Conservation (phyloP, 1,140 invertebrate genomes). For the Dufourea novaeangliae region DNA sequence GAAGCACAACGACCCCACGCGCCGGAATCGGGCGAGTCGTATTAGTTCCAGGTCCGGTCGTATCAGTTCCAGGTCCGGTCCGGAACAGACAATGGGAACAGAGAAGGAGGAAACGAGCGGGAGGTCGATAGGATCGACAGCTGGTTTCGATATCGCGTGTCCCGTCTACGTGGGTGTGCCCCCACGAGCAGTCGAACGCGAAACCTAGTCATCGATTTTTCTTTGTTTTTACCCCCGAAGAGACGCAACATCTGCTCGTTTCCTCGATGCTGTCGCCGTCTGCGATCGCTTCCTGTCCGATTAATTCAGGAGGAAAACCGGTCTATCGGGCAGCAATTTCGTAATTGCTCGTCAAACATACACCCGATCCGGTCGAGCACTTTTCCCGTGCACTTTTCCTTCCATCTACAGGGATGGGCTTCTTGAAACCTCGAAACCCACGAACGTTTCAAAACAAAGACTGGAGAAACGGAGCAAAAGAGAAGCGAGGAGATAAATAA, state of each 20-base stretch:
- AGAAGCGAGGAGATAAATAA: too few relatives aligned
- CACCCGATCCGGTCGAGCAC: slow-evolving; percentile 4
- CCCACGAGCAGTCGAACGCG: background rate
- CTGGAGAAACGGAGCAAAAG: too few relatives aligned
- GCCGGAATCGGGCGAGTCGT: too few relatives aligned
- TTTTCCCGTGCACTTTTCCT: slow-evolving; percentile 44
- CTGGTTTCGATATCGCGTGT: slow-evolving; percentile 70
- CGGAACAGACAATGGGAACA: background rate
- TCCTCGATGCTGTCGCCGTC: slow-evolving; percentile 51
- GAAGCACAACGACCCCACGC: slow-evolving; percentile 15
- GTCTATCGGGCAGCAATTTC: slow-evolving; percentile 64
- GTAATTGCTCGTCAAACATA: slow-evolving; percentile 70
- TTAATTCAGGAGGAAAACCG: slow-evolving; percentile 73
- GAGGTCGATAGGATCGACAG: slow-evolving; percentile 63
- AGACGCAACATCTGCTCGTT: slow-evolving; percentile 72
- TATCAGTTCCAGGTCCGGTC: too few relatives aligned
- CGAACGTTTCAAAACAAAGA: too few relatives aligned
- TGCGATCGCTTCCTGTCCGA: slow-evolving; percentile 70
- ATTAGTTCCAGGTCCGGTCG: too few relatives aligned
- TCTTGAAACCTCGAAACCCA: too few relatives aligned
- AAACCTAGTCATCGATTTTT: background rate
- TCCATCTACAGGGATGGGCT: too few relatives aligned
- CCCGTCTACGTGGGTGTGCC: slow-evolving; percentile 53
- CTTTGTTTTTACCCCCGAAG: too few relatives aligned
- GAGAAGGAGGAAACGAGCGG: slow-evolving; percentile 4